Evolutionary conservation across 2,797 vertebrate species (phyloP), one percentile per base, ranked within the genome.

Genomic region (Sebastes nivosus): DNA sequence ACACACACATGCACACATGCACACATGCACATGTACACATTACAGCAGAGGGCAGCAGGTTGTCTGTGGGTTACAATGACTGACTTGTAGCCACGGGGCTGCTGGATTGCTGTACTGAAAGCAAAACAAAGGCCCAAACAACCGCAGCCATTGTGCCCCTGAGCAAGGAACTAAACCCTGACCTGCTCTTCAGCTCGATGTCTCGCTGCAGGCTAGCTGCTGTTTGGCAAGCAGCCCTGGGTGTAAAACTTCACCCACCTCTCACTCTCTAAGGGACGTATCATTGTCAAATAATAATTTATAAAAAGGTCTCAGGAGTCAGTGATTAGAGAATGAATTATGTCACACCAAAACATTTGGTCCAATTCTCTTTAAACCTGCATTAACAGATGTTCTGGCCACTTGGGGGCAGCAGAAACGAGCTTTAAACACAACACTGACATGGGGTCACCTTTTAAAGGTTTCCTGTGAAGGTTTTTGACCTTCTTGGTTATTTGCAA

Each of bases 81-180:
- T 76, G 74, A 81, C 74, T 81, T 89, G 82, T 75, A 73, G 74
- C 78, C 76, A 77, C n/a, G 27, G 59, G 67, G 63, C 59, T 71
- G 72, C 42, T 65, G 42, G 75, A 77, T 75, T 79, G 83, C 27
- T 72, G 57, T 63, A 78, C 72, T 71, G 27, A 85, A 77, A 81
- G 64, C 27, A 76, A 60, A 68, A 86, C 57, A 77, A 66, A 82
- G 69, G 75, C 64, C 60, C 64, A 64, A 79, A 79, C 80, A 84
- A 65, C 34, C 60, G 54, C n/a, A 65, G 83, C 27, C 55, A 38
- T 52, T 66, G 69, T 77, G 72, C 52, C 68, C 32, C 68, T 36
- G 66, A 69, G 72, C 73, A 64, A 81, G 58, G 58, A 74, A 52
- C 73, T 80, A 20, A 61, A 72, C 52, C n/a, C 60, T 66, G 55